Base-by-base conservation (phyloP, 2,113 vertebrate species). In the Myotis davidii region DNA sequence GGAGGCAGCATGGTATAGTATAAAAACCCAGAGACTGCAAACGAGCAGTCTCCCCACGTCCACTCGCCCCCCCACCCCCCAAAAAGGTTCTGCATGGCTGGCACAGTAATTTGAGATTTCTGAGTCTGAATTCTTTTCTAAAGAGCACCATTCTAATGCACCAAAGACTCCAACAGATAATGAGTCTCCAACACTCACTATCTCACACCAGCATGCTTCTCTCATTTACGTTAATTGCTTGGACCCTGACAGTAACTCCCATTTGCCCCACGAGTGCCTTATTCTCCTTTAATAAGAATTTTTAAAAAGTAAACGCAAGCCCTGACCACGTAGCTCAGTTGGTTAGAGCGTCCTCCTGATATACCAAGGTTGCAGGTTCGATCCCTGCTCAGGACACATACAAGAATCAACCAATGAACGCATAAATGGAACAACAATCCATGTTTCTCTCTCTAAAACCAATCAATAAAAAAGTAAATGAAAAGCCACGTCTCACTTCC, bases 21-120 rank as follows among this genome's bases (percentile, higher is more conserved):
- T 16, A 81, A 87, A 94, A 93, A 78, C 18, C 32, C 37, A 88
- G 85, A 88, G 21, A 17, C 50, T 90, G 29, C 29, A 94, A 88
- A 77, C 3, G 23, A 73, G 39, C 32, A 25, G 27, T 45, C 37
- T n/a, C 54, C 34, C 9, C 34, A 17, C 3, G 29, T 12, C 32
- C 45, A 17, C 37, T 23, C 18, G 20, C 12, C 1, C 18, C 5
- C 5, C 42, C 7, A 1, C 45, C 45, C 45, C 9, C 9, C 45
- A 45, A 77, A 70, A 67, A n/a, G 34, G 17, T 79, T 84, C 74
- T 52, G 54, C 9, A 6, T 56, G 65, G 52, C 25, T 73, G 64
- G 27, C 37, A 89, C 0, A 61, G n/a, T 56, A 76, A 90, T 56
- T 82, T 65, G 12, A 45, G 67, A 79, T 32, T 92, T 73, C 70